Percentiles rank a stretch among this genome's conserved stretches.
Evolutionary conservation across 2,888 invertebrate species (phyloP).

Genomic region (Margaritifera margaritifera): DNA sequence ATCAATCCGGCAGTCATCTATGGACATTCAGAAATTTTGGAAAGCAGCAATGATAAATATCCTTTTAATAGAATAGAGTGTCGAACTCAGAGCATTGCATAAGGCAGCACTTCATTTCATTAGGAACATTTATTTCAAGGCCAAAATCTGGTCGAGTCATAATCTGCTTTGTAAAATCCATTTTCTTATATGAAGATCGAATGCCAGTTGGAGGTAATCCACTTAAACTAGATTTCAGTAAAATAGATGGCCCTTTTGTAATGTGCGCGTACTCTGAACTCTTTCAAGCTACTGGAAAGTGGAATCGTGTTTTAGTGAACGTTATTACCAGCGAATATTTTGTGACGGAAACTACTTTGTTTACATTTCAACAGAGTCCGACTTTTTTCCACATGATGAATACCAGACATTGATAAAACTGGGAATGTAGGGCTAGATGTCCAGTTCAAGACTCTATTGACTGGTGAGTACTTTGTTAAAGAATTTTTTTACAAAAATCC

Average conservation of each 20-base stretch:
- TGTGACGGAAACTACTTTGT: slow-evolving; percentile 8
- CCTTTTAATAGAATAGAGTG: slow-evolving; percentile 18
- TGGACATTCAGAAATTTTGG: no score
- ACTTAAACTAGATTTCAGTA: slow-evolving; percentile 17
- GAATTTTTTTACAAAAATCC: neutral
- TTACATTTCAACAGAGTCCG: slow-evolving; percentile 16
- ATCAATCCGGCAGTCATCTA: no score
- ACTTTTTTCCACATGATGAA: slow-evolving; percentile 15
- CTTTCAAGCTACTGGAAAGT: slow-evolving; percentile 9
- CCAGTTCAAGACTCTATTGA: slow-evolving; percentile 6
- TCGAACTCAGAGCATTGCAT: slow-evolving; percentile 12
- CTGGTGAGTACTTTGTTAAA: neutral
- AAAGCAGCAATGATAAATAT: slow-evolving; percentile 15
- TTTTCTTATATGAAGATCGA: slow-evolving; percentile 16
- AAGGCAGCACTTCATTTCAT: slow-evolving; percentile 7
- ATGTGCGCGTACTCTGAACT: slow-evolving; percentile 14
- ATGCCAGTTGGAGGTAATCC: slow-evolving; percentile 16
- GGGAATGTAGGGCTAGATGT: slow-evolving; percentile 17
- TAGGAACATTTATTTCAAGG: slow-evolving; percentile 24
- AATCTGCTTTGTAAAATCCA: slow-evolving; percentile 20
- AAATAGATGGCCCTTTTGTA: neutral
- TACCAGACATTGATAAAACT: slow-evolving; percentile 18
- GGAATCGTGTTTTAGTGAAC: slow-evolving; percentile 9
- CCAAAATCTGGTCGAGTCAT: slow-evolving; percentile 10
- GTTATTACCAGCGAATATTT: slow-evolving; percentile 7